These are phyloP conservation scores for Corydoras maculifer DNA, from an alignment of 2,113 vertebrate genomes.

Conservation along the genomic window DNA sequence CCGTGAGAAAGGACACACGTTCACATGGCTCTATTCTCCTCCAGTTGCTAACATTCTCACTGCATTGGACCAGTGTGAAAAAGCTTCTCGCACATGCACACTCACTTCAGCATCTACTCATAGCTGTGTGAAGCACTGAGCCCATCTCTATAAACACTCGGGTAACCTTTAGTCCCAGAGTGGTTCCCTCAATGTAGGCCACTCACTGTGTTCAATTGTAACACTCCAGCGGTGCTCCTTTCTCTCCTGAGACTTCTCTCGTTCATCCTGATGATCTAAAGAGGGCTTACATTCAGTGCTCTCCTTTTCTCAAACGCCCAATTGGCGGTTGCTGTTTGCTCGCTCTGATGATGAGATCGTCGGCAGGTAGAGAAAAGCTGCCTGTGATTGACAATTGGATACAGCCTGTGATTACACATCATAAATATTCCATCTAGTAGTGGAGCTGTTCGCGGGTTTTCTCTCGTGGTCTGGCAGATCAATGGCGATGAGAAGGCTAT, in stretches of 20 bases:
- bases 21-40: slow-evolving; percentile 27
- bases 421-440: slow-evolving; percentile 17
- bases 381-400: slow-evolving; percentile 11
- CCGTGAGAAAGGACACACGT: slow-evolving; percentile 22
- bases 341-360: neutral
- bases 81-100: slow-evolving; percentile 12
- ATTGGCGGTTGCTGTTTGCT: neutral
- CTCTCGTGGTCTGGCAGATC: no score
- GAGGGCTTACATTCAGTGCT: slow-evolving; percentile 17
- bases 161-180: slow-evolving; percentile 33
- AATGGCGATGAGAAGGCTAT: no score
- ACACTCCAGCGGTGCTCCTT: slow-evolving; percentile 5
- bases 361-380: neutral
- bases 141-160: slow-evolving; percentile 42
- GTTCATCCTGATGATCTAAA: slow-evolving; percentile 23
- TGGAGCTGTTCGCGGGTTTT: no score
- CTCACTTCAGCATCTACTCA: slow-evolving; percentile 9
- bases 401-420: slow-evolving; percentile 13
- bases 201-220: slow-evolving; percentile 9
- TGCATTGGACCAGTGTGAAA: slow-evolving; percentile 12
- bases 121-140: slow-evolving; percentile 25
- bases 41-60: slow-evolving; percentile 31
- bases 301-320: slow-evolving; percentile 16
- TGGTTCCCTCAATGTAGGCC: slow-evolving; percentile 24
- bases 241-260: slow-evolving; percentile 13